Conservation (phyloP, 2,113 vertebrate species). For the Otus sunia region DNA sequence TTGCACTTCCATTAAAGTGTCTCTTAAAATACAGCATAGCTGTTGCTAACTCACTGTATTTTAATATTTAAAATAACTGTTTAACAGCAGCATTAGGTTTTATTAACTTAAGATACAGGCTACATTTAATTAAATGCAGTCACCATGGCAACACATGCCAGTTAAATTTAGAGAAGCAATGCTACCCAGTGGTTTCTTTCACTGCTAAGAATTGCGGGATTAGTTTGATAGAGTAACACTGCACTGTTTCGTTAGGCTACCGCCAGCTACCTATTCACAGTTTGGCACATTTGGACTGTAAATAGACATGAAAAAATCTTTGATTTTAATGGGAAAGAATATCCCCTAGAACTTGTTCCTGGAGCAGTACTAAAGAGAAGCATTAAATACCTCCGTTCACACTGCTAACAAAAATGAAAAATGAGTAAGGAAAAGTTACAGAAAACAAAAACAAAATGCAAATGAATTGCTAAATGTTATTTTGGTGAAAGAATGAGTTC, state of each 20-base stretch:
- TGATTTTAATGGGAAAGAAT: constrained; percentile 68
- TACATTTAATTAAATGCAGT: constrained; percentile 82
- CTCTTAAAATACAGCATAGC: constrained; percentile 79
- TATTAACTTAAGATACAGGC: constrained; percentile 79
- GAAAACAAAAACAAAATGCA: constrained; percentile 49
- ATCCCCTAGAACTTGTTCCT: constrained; percentile 56
- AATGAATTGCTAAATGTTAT: constrained; percentile 45
- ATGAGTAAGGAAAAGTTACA: constrained; percentile 15
- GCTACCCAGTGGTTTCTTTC: constrained; percentile 70
- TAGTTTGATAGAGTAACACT: constrained; percentile 79
- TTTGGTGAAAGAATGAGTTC: constrained; percentile 51
- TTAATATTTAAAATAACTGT: constrained; percentile 81
- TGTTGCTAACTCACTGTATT: constrained; percentile 79
- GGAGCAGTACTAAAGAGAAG: constrained; percentile 68
- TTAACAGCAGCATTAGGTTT: constrained; percentile 83
- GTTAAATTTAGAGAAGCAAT: constrained; percentile 67
- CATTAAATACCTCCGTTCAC: constrained; percentile 55
- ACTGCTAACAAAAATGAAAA: constrained; percentile 59
- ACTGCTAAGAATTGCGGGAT: constrained; percentile 46
- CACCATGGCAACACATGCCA: constrained; percentile 75
- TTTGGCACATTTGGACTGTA: constrained; percentile 88
- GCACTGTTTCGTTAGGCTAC: constrained; percentile 70
- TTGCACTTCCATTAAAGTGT: constrained; percentile 84
- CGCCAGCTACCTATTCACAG: constrained; percentile 76
- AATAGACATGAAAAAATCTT: constrained; percentile 74